Percentiles rank a stretch among this genome's conserved stretches.
These are phyloP conservation scores for Melanargia galathea DNA, from an alignment of 2,888 invertebrate genomes.

Conservation along the genomic window DNA sequence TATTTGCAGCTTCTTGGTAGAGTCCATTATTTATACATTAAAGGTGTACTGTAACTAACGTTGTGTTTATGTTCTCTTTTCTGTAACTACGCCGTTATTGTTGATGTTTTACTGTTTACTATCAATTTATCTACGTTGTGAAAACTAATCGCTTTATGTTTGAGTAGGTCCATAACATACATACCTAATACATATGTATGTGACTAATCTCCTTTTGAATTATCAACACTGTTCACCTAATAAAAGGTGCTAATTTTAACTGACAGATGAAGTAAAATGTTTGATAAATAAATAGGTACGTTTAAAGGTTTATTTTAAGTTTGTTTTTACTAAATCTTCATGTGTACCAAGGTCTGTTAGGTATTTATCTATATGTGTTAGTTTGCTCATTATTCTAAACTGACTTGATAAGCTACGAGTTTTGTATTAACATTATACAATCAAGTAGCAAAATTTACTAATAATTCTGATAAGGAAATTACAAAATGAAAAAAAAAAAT, in stretches of 20 bases:
- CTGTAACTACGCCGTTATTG: not conserved
- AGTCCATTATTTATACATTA: constrained; percentile 1
- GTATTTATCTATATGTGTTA: too few species aligned
- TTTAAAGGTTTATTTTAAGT: too few species aligned
- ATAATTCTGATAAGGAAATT: constrained; percentile 4
- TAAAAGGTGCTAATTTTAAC: too few species aligned
- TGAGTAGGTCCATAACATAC: too few species aligned
- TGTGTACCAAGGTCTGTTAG: not conserved
- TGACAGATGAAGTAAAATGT: too few species aligned
- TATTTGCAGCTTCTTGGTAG: not conserved
- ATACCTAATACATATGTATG: not conserved
- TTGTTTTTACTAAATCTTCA: not conserved
- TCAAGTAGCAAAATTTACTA: not conserved
- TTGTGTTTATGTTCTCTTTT: not conserved
- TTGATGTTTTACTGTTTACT: not conserved
- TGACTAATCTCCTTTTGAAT: too few species aligned
- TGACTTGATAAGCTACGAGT: not conserved
- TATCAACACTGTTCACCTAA: too few species aligned
- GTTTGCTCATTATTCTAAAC: too few species aligned
- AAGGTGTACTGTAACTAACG: not conserved
- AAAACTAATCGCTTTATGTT: too few species aligned
- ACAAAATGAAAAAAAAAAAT: not conserved
- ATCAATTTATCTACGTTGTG: not conserved
- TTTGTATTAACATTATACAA: not conserved
- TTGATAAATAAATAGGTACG: too few species aligned